Evolutionary conservation across 2,797 vertebrate species (phyloP), one percentile per base, ranked within the genome.

Genomic region (Oreortyx pictus): DNA sequence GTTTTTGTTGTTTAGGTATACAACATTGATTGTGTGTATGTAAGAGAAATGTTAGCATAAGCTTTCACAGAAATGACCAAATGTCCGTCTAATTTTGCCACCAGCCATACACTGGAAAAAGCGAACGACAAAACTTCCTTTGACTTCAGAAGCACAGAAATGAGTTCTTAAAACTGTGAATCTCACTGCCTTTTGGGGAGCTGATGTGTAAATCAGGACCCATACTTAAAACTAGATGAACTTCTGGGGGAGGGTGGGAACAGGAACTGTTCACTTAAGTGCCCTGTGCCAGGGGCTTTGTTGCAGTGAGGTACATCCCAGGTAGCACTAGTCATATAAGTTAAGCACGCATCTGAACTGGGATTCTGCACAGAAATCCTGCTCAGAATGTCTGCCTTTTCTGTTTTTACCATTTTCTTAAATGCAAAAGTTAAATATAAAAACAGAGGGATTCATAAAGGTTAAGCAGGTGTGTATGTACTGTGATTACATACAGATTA

Each of bases 231-330:
- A 57, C 19, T 7, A 23, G 56, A 23, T 23, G n/a, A 33, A 23
- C 6, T 59, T 59, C 35, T 11, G 37, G 17, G 27, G 15, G 14
- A 37, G 59, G 7, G 15, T 60, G 9, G 23, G 22, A 37, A 62
- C 31, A 23, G 33, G 35, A 25, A 41, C 29, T 52, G 25, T 11
- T 27, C 23, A 44, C 1, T 27, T 43, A 54, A 24, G 41, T 19
- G 39, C 17, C 33, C 46, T n/a, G 25, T 1, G 15, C 46, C 27
- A 54, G 41, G 25, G 35, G 59, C 68, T 82, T 76, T 88, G 33
- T 59, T 68, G 49, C 24, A 60, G 52, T 0, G 0, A 77, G 17
- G 52, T 47, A 24, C 9, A 35, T 5, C 29, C 17, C 60, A 72
- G 43, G 41, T 31, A 54, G 33, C 44, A 52, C 39, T 11, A 65